Evolutionary conservation across 2,888 invertebrate species (phyloP).

Genomic region (Brenthis ino): DNA sequence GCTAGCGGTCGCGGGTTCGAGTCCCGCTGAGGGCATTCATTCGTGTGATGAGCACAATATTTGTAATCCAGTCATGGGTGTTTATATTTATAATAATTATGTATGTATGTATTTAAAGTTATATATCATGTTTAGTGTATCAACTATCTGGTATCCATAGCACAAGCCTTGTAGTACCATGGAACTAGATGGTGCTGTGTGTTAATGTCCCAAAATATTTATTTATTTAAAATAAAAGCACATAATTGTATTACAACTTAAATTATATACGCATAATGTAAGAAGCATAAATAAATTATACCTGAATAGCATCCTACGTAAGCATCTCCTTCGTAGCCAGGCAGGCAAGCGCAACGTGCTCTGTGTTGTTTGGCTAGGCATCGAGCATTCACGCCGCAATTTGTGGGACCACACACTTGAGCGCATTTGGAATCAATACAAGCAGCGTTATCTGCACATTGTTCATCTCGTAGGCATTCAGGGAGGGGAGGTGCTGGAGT

Average conservation of each 20-base stretch:
- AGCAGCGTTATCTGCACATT: conserved; percentile 91
- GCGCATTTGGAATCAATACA: conserved; percentile 89
- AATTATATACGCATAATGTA: neutral
- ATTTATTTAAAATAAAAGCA: neutral
- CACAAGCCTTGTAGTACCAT: no score
- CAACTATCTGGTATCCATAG: no score
- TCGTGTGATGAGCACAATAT: no score
- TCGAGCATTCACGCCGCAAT: conserved; percentile 90
- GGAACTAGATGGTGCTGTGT: no score
- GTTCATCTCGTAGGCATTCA: conserved; percentile 89
- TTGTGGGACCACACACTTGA: conserved; percentile 87
- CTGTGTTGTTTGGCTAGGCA: conserved; percentile 90
- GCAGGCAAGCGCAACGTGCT: conserved; percentile 90
- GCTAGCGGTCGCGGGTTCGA: no score
- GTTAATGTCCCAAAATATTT: no score
- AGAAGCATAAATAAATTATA: conserved; percentile 50
- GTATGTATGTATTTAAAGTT: no score
- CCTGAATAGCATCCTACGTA: conserved; percentile 89
- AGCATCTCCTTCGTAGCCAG: conserved; percentile 92
- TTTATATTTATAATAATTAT: no score
- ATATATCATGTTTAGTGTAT: no score
- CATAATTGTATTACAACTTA: conserved; percentile 4
- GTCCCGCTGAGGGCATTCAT: no score
- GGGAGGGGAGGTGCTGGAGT: conserved; percentile 82
- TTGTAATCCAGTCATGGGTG: no score